These are phyloP conservation scores for Uria lomvia DNA, from an alignment of 2,113 vertebrate genomes.

Conservation along the genomic window DNA sequence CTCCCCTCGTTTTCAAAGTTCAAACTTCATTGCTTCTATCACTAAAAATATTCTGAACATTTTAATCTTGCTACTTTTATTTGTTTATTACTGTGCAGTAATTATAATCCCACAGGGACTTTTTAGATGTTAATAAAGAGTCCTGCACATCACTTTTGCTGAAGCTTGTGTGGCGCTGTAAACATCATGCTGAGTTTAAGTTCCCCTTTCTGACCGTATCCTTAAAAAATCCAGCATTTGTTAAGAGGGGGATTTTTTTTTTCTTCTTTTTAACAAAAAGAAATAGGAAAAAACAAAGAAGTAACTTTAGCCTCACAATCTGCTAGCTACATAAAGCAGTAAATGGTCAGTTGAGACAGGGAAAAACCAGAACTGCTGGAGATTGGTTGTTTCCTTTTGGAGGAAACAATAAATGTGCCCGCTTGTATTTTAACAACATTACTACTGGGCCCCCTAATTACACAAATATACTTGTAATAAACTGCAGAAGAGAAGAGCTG, in stretches of 20 bases:
- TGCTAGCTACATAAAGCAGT: conserved; percentile 67
- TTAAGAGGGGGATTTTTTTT: background rate
- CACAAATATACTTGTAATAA: conserved; percentile 72
- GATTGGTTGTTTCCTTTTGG: conserved; percentile 85
- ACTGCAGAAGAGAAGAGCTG: conserved; percentile 8
- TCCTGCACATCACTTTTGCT: conserved; percentile 17
- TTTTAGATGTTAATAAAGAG: conserved; percentile 29
- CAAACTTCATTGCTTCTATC: conserved; percentile 3
- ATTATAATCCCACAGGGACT: conserved; percentile 4
- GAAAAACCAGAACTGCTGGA: conserved; percentile 70
- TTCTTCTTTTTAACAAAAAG: conserved; percentile 6
- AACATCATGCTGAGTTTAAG: conserved; percentile 51
- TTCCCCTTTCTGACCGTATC: conserved; percentile 50
- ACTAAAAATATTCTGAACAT: background rate
- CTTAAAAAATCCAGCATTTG: conserved; percentile 35
- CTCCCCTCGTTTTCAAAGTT: background rate
- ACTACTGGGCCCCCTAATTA: conserved; percentile 74
- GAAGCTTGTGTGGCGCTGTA: conserved; percentile 59
- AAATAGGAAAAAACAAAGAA: background rate
- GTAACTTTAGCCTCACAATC: conserved; percentile 62
- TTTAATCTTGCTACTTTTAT: conserved; percentile 43
- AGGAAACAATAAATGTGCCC: conserved; percentile 89
- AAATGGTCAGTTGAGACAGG: conserved; percentile 80
- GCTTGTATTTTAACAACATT: conserved; percentile 77
- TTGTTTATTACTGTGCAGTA: conserved; percentile 46